Percentiles rank a stretch among this genome's conserved stretches.
phyloP scores from a whole-genome alignment of 2,797 vertebrate genomes.

The Tenualosa ilisha region DNA sequence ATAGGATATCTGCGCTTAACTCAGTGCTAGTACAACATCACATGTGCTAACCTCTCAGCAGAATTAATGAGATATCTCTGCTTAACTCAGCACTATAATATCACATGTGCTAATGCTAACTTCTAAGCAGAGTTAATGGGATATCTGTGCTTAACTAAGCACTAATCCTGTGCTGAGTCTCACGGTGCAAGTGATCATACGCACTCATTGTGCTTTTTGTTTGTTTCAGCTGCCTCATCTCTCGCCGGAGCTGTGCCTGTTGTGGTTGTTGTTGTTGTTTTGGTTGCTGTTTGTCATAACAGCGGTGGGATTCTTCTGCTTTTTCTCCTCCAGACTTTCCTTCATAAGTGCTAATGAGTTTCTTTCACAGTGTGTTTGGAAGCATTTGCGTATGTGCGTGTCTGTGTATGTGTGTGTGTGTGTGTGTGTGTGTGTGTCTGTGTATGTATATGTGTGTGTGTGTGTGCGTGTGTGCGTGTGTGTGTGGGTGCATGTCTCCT shows the following conservation, averaged over 20 bases:
- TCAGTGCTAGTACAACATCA: too few species aligned
- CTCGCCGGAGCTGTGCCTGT: slow-evolving; percentile 8
- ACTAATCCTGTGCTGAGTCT: slow-evolving; percentile 28
- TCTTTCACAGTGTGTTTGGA: slow-evolving; percentile 28
- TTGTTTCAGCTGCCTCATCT: slow-evolving; percentile 35
- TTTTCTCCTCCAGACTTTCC: slow-evolving; percentile 10
- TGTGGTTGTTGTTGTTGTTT: too few species aligned
- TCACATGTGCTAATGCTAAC: neutral
- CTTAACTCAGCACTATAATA: neutral
- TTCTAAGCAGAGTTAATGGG: neutral
- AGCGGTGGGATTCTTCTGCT: slow-evolving; percentile 25
- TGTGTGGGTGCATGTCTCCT: neutral
- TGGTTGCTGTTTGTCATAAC: slow-evolving; percentile 43
- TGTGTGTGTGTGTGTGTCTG: slow-evolving; percentile 56
- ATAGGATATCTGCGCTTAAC: too few species aligned
- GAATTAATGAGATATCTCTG: neutral
- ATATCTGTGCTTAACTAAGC: neutral
- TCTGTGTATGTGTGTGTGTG: slow-evolving; percentile 27
- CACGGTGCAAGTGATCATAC: slow-evolving; percentile 43
- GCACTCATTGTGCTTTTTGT: slow-evolving; percentile 39
- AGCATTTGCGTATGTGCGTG: slow-evolving; percentile 55
- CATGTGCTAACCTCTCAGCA: too few species aligned
- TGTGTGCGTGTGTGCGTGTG: slow-evolving; percentile 67
- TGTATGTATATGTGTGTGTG: slow-evolving; percentile 42
- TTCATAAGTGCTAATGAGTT: slow-evolving; percentile 55